Evolutionary conservation across 2,888 invertebrate species (phyloP).

Genomic region (Uropetala carovei): DNA sequence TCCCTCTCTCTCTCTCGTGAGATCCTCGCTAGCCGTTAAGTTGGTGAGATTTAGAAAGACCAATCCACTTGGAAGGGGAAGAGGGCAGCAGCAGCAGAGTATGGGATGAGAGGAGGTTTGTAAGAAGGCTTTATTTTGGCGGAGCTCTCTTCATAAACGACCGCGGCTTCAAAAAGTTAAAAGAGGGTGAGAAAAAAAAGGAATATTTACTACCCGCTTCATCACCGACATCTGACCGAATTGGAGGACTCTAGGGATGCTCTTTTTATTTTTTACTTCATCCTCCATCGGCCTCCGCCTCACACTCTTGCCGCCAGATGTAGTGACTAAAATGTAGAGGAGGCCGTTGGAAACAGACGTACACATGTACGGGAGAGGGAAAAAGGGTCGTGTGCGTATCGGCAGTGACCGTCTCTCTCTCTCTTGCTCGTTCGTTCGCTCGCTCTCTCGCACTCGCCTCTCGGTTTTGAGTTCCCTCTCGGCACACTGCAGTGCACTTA

Average conservation of each 20-base stretch:
- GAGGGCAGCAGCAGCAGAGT: neutral
- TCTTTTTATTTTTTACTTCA: neutral
- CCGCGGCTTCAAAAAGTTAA: neutral
- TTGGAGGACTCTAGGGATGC: neutral
- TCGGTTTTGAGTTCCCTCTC: neutral
- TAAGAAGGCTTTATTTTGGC: constrained; percentile 1
- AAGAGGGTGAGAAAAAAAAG: neutral
- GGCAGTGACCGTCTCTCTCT: neutral
- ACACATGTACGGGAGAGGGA: neutral
- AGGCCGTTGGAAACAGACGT: neutral
- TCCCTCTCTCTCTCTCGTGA: neutral
- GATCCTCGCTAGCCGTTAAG: neutral
- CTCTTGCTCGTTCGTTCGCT: no score
- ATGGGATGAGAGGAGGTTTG: neutral
- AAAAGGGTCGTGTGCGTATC: neutral
- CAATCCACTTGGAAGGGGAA: neutral
- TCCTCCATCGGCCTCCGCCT: neutral
- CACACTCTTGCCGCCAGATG: neutral
- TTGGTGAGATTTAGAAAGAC: neutral
- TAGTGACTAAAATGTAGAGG: neutral
- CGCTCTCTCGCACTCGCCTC: neutral
- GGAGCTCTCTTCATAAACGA: neutral
- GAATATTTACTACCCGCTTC: neutral
- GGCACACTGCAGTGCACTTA: neutral
- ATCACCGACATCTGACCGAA: neutral